Evolutionary conservation across 1,140 invertebrate genomes (phyloP), one percentile per base, ranked within the genome.

Genomic region (Hylaeus volcanicus): DNA sequence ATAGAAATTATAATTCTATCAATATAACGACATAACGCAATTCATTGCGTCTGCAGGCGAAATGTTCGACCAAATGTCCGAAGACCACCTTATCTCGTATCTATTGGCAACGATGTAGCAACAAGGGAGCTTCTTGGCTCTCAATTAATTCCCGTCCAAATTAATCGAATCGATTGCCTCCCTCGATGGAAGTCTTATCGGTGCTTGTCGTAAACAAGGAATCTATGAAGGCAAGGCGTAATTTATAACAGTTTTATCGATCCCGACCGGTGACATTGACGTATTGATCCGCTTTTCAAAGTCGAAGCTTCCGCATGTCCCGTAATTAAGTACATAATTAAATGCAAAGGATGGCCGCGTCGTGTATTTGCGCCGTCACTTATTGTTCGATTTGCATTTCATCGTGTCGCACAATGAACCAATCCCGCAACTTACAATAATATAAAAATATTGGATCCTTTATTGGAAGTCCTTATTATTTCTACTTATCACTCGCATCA

Each of bases 271-370:
- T 71, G 71, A 79, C 77, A 74, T 65, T 65, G 77, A 79, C 53
- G 61, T 65, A 79, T 79, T 51, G 77, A 79, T 79, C 61, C 26
- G 0, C 41, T n/a, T 4, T 51, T 74, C 41, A 73, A 79, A 73
- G 77, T 79, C 76, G 26, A 56, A 64, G 77, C 76, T 64, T 72
- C 63, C 12, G 51, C 39, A 41, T 61, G 58, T 63, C 26, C 41
- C 39, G 77, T 79, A 74, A 79, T 79, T 74, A 79, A 60, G 65
- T 41, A 41, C 51, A 74, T 79, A 79, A 79, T 79, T 66, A 65
- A 58, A 74, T 66, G 70, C 71, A 48, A 74, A 48, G 71, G 39
- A 37, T 45, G n/a, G 11, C 11, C 37, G 26, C 26, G n/a, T 51
- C 51, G 71, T 45, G 61, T 41, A 56, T 58, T 11, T 8, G 26